Base-by-base conservation (phyloP, 2,797 vertebrate species). In the Bucorvus abyssinicus region DNA sequence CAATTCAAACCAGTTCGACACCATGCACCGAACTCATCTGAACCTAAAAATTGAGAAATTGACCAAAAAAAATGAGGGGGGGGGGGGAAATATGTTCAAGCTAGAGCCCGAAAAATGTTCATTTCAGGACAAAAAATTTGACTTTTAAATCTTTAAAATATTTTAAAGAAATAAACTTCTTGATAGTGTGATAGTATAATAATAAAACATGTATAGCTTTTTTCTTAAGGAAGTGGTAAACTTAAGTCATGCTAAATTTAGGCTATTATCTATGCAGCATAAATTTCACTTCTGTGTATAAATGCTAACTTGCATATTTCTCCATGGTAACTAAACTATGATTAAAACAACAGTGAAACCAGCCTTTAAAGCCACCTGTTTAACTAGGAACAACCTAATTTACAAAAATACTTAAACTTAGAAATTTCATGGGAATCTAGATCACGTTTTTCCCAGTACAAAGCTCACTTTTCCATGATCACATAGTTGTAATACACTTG, bases 311-410 rank as follows among this genome's bases (percentile, higher is more conserved):
- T 98, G 98, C 98, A 98, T 98, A 98, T 98, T 98, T 98, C 98
- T 98, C 98, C 98, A 98, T 98, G 98, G 98, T 98, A 98, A 98
- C 98, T 98, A 98, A 98, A 98, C 98, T 98, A 98, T 98, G 98
- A 98, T 98, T 98, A 98, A 98, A 98, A 98, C 98, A 98, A 98
- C 98, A 98, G 97, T 97, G 97, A 98, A 98, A 98, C 97, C 98
- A 98, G 98, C 97, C 97, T 98, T 98, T 97, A 98, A 97, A 98
- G 97, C 98, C 98, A 98, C 98, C 98, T 98, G 98, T 98, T 98
- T 98, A 98, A 97, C 97, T 97, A 98, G 96, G 97, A 98, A 97
- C 97, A 98, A 98, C 97, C 98, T 98, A 98, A 98, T 98, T 98
- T 98, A 97, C 96, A 98, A 97, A 98, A 98, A 97, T 96, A 97